Evolutionary conservation across 2,888 invertebrate genomes (phyloP), one percentile per base, ranked within the genome.

Genomic region (Eulithis prunata): DNA sequence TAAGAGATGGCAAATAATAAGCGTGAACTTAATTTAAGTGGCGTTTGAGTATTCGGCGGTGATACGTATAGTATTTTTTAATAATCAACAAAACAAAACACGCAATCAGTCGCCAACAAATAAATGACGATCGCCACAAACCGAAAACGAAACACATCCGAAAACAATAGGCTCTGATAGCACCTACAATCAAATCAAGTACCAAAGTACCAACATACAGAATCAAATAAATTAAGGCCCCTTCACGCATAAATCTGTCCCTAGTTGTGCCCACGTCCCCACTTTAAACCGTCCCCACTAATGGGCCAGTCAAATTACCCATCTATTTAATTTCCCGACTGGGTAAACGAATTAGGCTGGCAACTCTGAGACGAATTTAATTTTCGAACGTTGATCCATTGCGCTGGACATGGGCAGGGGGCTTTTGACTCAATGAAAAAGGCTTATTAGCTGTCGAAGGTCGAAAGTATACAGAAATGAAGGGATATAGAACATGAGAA

Each of bases 241-340:
- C 81, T 75, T 64, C 65, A 71, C 78, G 68, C 82, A 89, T 90
- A 90, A 89, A 90, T 90, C 86, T 82, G 84, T 80, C 82, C 82
- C 81, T 80, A 83, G 80, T 78, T 77, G 78, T 75, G 83, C 82
- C 87, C 85, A 84, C 84, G 85, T 82, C 81, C 80, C 80, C 80
- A 76, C 77, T 82, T 78, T 81, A 81, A 83, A 80, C 64, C 79
- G 77, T 78, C 80, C 78, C 81, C 82, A 82, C 87, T 90, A 90
- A 91, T 90, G 87, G 91, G 89, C 85, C 85, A 83, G 88, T 86
- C 84, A 90, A 91, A 91, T 91, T 91, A 90, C 90, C 91, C 89
- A 90, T 91, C 90, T 91, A 92, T 92, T 91, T 91, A 91, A 92
- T 92, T 91, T 91, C 86, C 86, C 89, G 87, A 89, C 91, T 87